Percentiles rank a stretch among this genome's conserved stretches.
Evolutionary conservation across 2,888 invertebrate species (phyloP).

Genomic region (Linnaemya vulpina): DNA sequence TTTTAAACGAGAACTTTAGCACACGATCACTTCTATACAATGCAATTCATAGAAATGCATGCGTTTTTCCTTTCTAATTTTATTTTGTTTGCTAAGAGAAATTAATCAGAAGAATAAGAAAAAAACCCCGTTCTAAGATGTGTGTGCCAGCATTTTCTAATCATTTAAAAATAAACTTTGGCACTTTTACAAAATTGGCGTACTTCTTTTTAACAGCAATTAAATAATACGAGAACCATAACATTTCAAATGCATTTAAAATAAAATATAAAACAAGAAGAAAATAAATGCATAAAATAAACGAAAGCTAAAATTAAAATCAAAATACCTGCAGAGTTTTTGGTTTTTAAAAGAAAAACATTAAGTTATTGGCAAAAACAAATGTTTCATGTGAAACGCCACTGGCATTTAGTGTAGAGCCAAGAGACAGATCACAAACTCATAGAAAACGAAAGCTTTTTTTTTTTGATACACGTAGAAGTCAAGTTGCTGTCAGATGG

Average conservation of each 20-base stretch:
- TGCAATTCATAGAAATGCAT: constrained; percentile 62
- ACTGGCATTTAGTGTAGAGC: neutral
- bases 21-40: constrained; percentile 24
- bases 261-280: constrained; percentile 36
- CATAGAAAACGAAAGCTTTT: constrained; percentile 23
- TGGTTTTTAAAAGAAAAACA: neutral
- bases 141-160: constrained; percentile 70
- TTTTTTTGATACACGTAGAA: neutral
- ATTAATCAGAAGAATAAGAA: constrained; percentile 18
- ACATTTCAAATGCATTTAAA: constrained; percentile 56
- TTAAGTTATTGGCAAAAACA: neutral
- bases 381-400: neutral
- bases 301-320: constrained; percentile 26
- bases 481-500: neutral
- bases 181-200: constrained; percentile 72
- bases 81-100: constrained; percentile 28
- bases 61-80: constrained; percentile 69
- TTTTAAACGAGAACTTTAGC: constrained; percentile 18
- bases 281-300: constrained; percentile 44
- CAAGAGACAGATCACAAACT: constrained; percentile 1
- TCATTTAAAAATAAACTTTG: constrained; percentile 72
- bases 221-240: constrained; percentile 64
- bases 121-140: constrained; percentile 59
- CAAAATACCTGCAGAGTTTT: constrained; percentile 23
- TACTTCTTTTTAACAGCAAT: constrained; percentile 71